phyloP scores from a whole-genome alignment of 1,140 invertebrate species.

The Babylonia areolata region DNA sequence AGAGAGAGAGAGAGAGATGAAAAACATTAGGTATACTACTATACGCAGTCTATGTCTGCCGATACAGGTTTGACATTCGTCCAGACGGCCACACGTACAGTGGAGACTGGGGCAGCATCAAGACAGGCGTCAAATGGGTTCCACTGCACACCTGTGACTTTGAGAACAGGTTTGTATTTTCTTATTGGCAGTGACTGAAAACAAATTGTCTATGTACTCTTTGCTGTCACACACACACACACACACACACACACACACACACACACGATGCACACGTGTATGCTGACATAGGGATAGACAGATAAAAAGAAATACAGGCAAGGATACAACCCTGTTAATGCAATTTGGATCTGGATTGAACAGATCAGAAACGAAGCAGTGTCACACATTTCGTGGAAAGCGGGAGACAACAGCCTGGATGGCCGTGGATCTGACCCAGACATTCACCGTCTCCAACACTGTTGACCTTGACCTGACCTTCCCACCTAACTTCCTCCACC shows the following conservation, averaged over 20 bases:
- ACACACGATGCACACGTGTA: too few relatives aligned
- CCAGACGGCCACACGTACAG: constrained; percentile 31
- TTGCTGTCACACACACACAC: too few relatives aligned
- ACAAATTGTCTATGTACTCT: too few relatives aligned
- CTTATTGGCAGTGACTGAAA: background rate
- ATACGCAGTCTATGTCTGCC: too few relatives aligned
- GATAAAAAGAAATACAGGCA: too few relatives aligned
- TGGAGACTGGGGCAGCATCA: constrained; percentile 45
- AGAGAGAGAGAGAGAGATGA: too few relatives aligned
- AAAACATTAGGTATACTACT: too few relatives aligned
- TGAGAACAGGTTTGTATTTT: constrained; percentile 42
- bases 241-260: too few relatives aligned
- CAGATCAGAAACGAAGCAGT: constrained; percentile 48
- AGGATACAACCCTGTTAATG: too few relatives aligned
- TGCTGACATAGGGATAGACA: too few relatives aligned
- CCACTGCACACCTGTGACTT: constrained; percentile 48
- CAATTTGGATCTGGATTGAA: too few relatives aligned
- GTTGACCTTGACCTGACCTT: constrained; percentile 48
- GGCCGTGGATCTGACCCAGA: constrained; percentile 46
- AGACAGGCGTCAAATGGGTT: constrained; percentile 47
- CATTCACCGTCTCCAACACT: constrained; percentile 47
- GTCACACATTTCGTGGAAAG: constrained; percentile 44
- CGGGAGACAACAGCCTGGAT: constrained; percentile 54
- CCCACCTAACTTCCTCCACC: constrained; percentile 43
- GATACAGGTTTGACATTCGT: constrained; percentile 32